Base-by-base conservation (phyloP, 2,113 vertebrate genomes). In the Hemicordylus capensis region DNA sequence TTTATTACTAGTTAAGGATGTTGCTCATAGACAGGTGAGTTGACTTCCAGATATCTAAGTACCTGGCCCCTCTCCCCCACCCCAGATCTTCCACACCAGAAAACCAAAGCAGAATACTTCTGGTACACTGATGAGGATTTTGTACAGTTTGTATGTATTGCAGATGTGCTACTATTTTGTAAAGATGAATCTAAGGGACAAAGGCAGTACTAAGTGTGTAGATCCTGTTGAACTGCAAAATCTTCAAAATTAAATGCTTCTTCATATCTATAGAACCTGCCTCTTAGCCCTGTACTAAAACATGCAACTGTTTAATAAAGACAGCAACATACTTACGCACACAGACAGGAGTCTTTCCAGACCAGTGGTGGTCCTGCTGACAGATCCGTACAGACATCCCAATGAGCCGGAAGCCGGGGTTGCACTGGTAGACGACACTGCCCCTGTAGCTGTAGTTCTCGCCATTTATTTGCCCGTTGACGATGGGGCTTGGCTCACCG, bases 331-430 rank as follows among this genome's bases (percentile, higher is more conserved):
- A 99, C 98, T 98, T 98, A 99, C 99, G 96, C 95, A 99, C 98
- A 95, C 99, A 99, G 95, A 99, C 97, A 79, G 99, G 99, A 1
- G 98, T 98, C 76, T 93, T 97, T 74, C 98, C 98, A 1, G 98
- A 99, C 99, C 99, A 99, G 91, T 93, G 97, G 88, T 99, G 99
- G 69, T 99, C 98, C 94, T 99, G 98, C 93, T 99, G 98, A 95
- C 99, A 99, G 94, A 99, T 99, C 48, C 98, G 96, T 91, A 99
- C 98, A 0, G 99, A 99, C 94, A 98, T 98, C 4, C 99, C 99
- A 10, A 99, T 98, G 2, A 99, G 97, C 56, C 98, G 97, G 93
- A 99, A 99, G 56, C 99, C 99, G 2, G 98, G 97, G 85, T 95
- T 96, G 90, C 99, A 99, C 93, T 99, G 98, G 92, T 99, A 99